Conservation (phyloP, 53 echinoderm and acorn worm genomes). For the Antedon mediterranea region DNA sequence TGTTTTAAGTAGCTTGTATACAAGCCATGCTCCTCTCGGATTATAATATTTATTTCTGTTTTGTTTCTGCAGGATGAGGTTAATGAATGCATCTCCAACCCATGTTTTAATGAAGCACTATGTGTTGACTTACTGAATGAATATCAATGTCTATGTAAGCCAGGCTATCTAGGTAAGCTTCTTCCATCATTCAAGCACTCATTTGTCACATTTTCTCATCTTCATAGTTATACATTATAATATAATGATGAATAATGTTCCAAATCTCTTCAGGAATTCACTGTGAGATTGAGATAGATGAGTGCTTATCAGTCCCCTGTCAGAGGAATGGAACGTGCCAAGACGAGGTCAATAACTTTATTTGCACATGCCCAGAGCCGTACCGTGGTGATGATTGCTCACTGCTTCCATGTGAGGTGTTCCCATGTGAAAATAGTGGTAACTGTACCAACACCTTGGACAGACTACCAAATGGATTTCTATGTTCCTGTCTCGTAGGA, state of each 20-base stretch:
- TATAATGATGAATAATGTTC: not conserved
- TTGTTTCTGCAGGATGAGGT: not conserved
- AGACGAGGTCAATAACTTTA: constrained; percentile 40
- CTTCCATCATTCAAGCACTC: not conserved
- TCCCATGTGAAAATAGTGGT: constrained; percentile 55
- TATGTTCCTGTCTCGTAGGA: constrained; percentile 37
- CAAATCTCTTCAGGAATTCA: constrained; percentile 17
- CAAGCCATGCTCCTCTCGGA: no score
- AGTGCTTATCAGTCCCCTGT: constrained; percentile 58
- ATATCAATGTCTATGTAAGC: constrained; percentile 17
- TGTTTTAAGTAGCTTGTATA: no score
- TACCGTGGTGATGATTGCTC: constrained; percentile 51
- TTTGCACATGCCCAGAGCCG: constrained; percentile 36
- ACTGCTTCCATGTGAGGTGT: constrained; percentile 41
- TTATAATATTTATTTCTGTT: no score
- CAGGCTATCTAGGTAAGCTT: constrained; percentile 29
- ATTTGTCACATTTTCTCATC: no score
- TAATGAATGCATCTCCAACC: not conserved
- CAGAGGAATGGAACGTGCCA: constrained; percentile 40
- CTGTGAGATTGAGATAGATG: constrained; percentile 54
- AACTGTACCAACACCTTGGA: constrained; percentile 28
- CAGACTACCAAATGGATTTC: constrained; percentile 25
- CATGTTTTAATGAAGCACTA: not conserved
- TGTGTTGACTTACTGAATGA: constrained; percentile 13
- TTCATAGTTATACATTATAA: no score